Evolutionary conservation across 2,113 vertebrate species (phyloP).

Genomic region (Hippoglossus stenolepis): DNA sequence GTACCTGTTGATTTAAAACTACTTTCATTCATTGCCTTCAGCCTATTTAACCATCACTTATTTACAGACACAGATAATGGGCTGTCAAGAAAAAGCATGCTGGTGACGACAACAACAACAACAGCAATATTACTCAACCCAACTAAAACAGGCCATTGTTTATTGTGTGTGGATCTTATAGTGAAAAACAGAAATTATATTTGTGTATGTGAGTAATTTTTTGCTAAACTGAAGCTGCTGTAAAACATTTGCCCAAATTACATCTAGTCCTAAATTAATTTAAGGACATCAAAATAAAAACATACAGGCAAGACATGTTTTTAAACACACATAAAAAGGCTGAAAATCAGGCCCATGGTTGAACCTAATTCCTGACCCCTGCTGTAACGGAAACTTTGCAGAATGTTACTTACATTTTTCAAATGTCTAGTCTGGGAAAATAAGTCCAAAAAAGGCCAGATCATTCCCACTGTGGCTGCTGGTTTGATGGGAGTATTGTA

Average conservation of each 20-base stretch:
- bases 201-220: too few species aligned
- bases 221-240: not conserved
- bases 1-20: too few species aligned
- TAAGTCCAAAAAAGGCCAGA: slow-evolving; percentile 15
- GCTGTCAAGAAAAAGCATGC: too few species aligned
- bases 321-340: not conserved
- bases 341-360: not conserved
- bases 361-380: not conserved
- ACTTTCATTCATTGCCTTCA: too few species aligned
- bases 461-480: not conserved
- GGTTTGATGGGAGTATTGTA: not conserved
- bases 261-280: not conserved
- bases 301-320: not conserved
- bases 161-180: too few species aligned
- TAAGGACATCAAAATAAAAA: not conserved
- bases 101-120: too few species aligned
- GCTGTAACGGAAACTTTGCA: not conserved
- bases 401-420: not conserved
- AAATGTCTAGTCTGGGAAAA: not conserved
- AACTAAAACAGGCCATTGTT: too few species aligned
- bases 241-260: not conserved
- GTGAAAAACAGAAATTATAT: too few species aligned
- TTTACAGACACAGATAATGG: too few species aligned
- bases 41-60: too few species aligned
- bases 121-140: too few species aligned